Conservation (phyloP, 2,113 vertebrate species). For the Redunca redunca region DNA sequence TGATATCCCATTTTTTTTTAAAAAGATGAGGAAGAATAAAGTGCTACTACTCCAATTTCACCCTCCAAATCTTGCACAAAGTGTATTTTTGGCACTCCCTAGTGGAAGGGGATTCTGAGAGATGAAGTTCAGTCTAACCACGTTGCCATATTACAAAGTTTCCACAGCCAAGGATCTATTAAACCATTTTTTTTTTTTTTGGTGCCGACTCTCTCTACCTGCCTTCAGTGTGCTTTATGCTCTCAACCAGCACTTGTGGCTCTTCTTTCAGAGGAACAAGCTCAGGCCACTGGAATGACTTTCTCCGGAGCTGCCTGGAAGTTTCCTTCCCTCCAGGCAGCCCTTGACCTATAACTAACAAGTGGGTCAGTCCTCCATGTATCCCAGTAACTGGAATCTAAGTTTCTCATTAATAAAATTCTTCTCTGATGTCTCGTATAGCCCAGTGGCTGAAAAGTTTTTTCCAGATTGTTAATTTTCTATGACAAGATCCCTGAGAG, state of each 20-base stretch:
- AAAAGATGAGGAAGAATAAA: neutral
- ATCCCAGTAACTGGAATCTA: neutral
- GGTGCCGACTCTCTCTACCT: neutral
- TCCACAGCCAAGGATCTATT: neutral
- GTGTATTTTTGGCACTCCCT: neutral
- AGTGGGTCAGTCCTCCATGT: neutral
- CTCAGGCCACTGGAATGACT: neutral
- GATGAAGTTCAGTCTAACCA: neutral
- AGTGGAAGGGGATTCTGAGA: neutral
- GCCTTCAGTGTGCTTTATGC: neutral
- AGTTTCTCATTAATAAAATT: neutral
- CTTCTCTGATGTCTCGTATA: neutral
- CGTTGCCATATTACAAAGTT: neutral
- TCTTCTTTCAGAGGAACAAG: neutral
- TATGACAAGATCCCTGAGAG: neutral
- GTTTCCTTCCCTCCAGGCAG: neutral
- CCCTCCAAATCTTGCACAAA: neutral
- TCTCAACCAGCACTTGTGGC: neutral
- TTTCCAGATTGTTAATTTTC: neutral
- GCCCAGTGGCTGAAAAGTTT: neutral
- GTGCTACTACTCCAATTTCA: neutral
- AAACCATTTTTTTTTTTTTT: neutral
- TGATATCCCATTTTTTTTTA: neutral
- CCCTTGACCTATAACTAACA: no score
- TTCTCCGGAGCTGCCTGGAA: neutral